Conservation (phyloP, 2,888 invertebrate genomes). For the Alloplasta piceator region DNA sequence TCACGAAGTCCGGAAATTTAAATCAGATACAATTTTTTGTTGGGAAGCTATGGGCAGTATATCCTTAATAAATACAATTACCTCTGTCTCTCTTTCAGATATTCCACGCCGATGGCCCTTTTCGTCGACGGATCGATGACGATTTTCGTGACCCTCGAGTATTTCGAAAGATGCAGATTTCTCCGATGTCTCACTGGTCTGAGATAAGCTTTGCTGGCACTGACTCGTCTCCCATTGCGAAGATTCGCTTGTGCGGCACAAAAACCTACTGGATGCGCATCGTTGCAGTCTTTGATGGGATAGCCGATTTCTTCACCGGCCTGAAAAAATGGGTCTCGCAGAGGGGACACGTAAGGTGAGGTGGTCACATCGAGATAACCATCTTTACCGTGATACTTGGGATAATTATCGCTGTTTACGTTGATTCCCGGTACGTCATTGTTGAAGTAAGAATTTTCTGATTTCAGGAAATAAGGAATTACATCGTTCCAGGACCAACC, state of each 20-base stretch:
- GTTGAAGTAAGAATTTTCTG: conserved; percentile 86
- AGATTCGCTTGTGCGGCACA: conserved; percentile 89
- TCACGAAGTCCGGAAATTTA: no score
- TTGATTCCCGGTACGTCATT: conserved; percentile 21
- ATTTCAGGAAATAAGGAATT: conserved; percentile 91
- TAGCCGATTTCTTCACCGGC: conserved; percentile 89
- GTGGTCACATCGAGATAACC: conserved; percentile 89
- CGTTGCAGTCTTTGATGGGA: conserved; percentile 89
- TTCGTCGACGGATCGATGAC: conserved; percentile 87
- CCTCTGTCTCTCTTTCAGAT: conserved; percentile 86
- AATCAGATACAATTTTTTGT: no score
- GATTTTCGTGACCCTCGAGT: conserved; percentile 88
- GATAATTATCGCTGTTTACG: conserved; percentile 83
- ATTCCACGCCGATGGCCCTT: conserved; percentile 88
- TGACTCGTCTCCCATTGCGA: conserved; percentile 89
- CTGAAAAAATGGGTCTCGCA: conserved; percentile 87
- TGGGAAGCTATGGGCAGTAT: no score
- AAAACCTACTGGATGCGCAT: conserved; percentile 86
- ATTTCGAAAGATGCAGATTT: conserved; percentile 89
- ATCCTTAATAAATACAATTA: neutral
- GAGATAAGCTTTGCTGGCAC: conserved; percentile 91
- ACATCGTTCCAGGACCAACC: conserved; percentile 92
- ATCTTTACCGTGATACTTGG: conserved; percentile 87
- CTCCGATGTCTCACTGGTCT: conserved; percentile 86
- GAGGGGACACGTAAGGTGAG: conserved; percentile 86